Evolutionary conservation across 1,140 invertebrate species (phyloP).

Genomic region (Cyphomyrmex costatus): DNA sequence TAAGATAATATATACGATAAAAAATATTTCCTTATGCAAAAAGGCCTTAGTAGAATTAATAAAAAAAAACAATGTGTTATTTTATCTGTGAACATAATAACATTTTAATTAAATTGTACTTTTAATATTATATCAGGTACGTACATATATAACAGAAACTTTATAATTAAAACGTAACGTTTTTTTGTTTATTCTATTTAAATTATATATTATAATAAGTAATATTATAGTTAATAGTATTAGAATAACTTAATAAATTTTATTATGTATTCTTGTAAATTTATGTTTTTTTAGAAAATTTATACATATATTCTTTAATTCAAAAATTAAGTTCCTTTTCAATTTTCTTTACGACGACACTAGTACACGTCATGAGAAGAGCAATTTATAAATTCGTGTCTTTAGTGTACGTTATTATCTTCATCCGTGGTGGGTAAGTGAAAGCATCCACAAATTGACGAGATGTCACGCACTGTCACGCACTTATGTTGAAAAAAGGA

Average conservation of each 20-base stretch:
- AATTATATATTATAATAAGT: too few species aligned
- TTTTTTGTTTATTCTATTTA: too few species aligned
- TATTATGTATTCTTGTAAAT: too few species aligned
- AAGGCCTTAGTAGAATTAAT: constrained; percentile 49
- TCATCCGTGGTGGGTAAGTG: constrained; percentile 19
- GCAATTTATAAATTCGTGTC: background rate
- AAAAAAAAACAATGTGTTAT: constrained; percentile 38
- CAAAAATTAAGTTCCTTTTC: background rate
- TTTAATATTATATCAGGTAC: background rate
- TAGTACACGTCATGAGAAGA: background rate
- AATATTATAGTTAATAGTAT: too few species aligned
- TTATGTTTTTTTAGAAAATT: too few species aligned
- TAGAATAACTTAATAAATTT: too few species aligned
- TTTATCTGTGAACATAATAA: background rate
- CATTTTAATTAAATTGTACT: constrained; percentile 20
- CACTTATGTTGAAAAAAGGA: background rate
- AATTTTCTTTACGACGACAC: background rate
- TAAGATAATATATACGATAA: constrained; percentile 48
- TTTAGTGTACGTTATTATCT: background rate
- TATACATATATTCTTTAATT: too few species aligned
- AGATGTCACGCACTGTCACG: background rate
- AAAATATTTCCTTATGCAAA: constrained; percentile 61
- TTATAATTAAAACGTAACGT: too few species aligned
- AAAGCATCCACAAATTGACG: constrained; percentile 18
- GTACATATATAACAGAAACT: too few species aligned